phyloP scores from a whole-genome alignment of 2,113 vertebrate species.

The Meriones unguiculatus region DNA sequence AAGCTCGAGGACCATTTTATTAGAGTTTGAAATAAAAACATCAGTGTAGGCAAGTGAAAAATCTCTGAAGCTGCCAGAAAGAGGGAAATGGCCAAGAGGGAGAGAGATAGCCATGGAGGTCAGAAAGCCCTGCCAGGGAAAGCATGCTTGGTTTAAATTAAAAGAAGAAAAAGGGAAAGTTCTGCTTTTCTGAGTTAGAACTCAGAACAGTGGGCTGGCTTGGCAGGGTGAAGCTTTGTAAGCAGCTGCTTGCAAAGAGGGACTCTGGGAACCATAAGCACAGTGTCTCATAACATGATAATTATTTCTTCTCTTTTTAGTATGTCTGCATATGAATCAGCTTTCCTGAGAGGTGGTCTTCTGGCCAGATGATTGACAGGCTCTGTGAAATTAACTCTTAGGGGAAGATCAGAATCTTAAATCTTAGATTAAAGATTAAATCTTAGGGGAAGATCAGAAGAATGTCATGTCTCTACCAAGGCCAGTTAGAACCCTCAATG shows the following conservation, averaged over 20 bases:
- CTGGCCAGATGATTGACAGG: not conserved
- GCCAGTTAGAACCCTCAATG: not conserved
- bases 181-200: not conserved
- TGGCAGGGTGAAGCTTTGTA: not conserved
- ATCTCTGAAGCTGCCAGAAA: not conserved
- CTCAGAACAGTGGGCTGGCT: not conserved
- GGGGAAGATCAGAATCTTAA: not conserved
- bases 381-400: not conserved
- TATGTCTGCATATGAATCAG: not conserved
- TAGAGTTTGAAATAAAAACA: slow-evolving; percentile 20
- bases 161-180: not conserved
- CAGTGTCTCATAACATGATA: not conserved
- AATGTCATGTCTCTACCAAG: not conserved
- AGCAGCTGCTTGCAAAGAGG: not conserved
- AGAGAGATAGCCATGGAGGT: not conserved
- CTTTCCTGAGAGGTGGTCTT: not conserved
- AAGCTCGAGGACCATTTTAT: slow-evolving; percentile 7
- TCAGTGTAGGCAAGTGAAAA: not conserved
- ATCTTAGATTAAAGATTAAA: no score
- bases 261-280: not conserved
- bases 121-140: slow-evolving; percentile 16
- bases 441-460: not conserved
- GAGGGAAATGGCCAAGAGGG: not conserved
- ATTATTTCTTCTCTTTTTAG: not conserved
- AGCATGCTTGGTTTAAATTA: slow-evolving; percentile 2